Base-by-base conservation (phyloP, 1,140 invertebrate genomes). In the Drosophila subobscura region DNA sequence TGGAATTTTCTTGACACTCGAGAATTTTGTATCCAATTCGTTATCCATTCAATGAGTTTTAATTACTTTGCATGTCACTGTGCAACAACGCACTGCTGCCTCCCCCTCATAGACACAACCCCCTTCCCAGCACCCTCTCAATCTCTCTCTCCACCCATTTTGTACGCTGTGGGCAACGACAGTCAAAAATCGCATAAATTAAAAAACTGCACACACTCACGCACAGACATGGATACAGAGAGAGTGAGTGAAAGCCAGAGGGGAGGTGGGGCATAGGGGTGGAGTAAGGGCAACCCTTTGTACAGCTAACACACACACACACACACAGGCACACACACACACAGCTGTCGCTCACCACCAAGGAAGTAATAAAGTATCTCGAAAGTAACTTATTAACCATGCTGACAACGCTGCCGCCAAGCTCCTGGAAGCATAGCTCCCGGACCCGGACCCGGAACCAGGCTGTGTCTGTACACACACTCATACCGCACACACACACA, bases 361-460 rank as follows among this genome's bases (percentile, higher is more conserved):
- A 86, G 83, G 83, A 86, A 86, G 83, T 86, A 86, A 86, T 86
- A 86, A 86, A 86, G 83, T 86, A 86, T 86, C 78, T 88, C 78
- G 67, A 86, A 88, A 83, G 83, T 88, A 86, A 86, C 83, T 88
- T 86, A 86, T 86, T 86, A 86, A 86, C 83, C 81, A 86, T 83
- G 83, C 81, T 86, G 81, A 85, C 81, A 85, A 86, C 81, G 77
- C 81, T 73, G 61, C 77, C 70, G 52, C 57, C 44, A 23, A 79
- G 72, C 70, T 81, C 59, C 63, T 80, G 72, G 74, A 58, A 58
- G 59, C 47, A 20, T 20, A 20, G 70, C 61, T 70, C 52, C 61
- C 74, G 70, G 60, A 74, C 65, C 16, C 16, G 16, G 40, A 71
- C 58, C 51, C 54, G 60, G 56, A 72, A 52, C 42, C 53, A 64